Conservation (phyloP, 2,888 invertebrate genomes). For the Abscondita cerata region DNA sequence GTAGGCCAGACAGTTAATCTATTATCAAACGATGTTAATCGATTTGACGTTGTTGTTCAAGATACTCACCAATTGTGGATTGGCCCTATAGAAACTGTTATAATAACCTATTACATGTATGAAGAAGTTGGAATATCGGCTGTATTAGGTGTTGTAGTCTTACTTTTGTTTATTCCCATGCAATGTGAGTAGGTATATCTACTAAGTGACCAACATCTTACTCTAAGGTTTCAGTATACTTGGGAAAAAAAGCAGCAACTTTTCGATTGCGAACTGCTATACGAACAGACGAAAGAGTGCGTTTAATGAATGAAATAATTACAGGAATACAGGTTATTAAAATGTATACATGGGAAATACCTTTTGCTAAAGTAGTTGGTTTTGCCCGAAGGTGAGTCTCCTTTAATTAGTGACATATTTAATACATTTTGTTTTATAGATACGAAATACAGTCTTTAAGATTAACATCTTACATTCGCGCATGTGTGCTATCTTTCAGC, state of each 20-base stretch:
- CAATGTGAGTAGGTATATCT: conserved; percentile 58
- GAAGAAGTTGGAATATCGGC: conserved; percentile 61
- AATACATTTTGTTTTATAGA: no score
- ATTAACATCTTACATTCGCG: conserved; percentile 61
- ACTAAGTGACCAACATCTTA: conserved; percentile 33
- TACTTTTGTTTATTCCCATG: conserved; percentile 59
- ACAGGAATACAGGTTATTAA: conserved; percentile 1
- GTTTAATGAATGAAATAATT: conserved; percentile 8
- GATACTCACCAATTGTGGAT: conserved; percentile 85
- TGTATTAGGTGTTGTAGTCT: conserved; percentile 62
- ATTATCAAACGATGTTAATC: conserved; percentile 85
- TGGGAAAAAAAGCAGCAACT: conserved; percentile 77
- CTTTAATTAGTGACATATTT: no score
- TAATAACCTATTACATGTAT: conserved; percentile 76
- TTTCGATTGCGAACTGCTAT: conserved; percentile 77
- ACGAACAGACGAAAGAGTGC: conserved; percentile 72
- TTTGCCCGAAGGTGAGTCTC: conserved; percentile 66
- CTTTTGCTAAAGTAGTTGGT: conserved; percentile 80
- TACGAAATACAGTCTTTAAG: conserved; percentile 58
- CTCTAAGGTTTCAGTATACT: conserved; percentile 47
- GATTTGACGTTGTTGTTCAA: conserved; percentile 81
- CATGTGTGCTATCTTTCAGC: conserved; percentile 65
- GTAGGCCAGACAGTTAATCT: conserved; percentile 65
- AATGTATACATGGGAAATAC: conserved; percentile 95
- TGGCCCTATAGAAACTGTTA: conserved; percentile 77